Base-by-base conservation (phyloP, 35 echinoderm and acorn worm genomes). In the Diadema setosum region DNA sequence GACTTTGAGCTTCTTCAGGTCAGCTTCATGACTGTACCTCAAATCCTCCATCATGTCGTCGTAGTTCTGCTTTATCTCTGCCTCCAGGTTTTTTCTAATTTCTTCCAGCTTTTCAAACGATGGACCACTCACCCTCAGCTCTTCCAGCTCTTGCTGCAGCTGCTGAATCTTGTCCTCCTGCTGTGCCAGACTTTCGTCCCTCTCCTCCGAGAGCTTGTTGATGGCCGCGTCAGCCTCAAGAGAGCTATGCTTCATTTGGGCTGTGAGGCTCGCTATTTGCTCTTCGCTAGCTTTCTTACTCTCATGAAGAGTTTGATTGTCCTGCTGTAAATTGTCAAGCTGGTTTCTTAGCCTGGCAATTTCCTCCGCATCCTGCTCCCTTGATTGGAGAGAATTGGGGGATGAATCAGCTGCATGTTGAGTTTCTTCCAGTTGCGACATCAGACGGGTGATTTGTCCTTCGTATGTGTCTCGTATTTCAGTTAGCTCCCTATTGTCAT, bases 31-130 rank as follows among this genome's bases (percentile, higher is more conserved):
- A 29, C 70, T 65, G 80, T 85, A 90, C 43, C 90, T 93, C 59
- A 97, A 25, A 31, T 97, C 91, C 2, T 93, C 95, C 15, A 93
- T 86, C 50, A 50, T 82, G 16, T 97, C 95, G 31, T 97, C 91
- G 18, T 90, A 90, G 18, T 97, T 75, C 24, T 58, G 24, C 35
- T 70, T 89, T 33, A 93, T 59, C 32, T 97, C 83, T 8, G 85
- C 91, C 81, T 86, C 87, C 6, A 91, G 56, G 25, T 56, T 63
- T 39, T 86, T 82, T 40, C 91, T 70, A 0, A 97, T 46, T 37
- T 88, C 74, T 18, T 93, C 82, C 11, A 89, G 16, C 58, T 41
- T 78, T 44, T 97, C 87, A 24, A 88, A 40, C 11, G 81, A 46
- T 39, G 65, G 82, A 86, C 69, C 64, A 70, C 15, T 45, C 42